Evolutionary conservation across 1,140 invertebrate genomes (phyloP).

Genomic region (Aphelinus atriplicis): DNA sequence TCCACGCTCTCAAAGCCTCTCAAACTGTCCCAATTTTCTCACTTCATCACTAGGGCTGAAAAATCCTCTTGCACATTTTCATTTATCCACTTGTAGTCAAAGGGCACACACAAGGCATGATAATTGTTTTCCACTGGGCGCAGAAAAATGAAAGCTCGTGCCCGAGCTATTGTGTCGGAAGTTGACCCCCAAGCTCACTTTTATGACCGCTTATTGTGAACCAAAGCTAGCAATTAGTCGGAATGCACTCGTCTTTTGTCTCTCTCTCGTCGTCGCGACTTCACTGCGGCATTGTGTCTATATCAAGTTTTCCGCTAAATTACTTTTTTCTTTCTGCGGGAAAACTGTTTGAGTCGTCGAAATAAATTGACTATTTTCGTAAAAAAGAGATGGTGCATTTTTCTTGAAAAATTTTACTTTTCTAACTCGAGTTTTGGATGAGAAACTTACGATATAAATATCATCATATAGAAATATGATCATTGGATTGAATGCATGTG

Average conservation of each 20-base stretch:
- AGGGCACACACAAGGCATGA: neutral
- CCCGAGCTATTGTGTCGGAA: neutral
- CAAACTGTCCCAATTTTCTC: too few relatives aligned
- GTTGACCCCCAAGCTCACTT: neutral
- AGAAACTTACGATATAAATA: too few relatives aligned
- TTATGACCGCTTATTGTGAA: conserved; percentile 24
- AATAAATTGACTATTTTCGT: conserved; percentile 1
- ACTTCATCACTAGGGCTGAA: too few relatives aligned
- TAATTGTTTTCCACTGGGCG: conserved; percentile 18
- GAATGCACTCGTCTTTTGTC: conserved; percentile 1
- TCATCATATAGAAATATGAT: too few relatives aligned
- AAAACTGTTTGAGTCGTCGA: conserved; percentile 9
- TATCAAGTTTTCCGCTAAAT: neutral
- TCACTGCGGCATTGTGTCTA: neutral
- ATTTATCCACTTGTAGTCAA: neutral
- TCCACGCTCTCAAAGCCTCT: too few relatives aligned
- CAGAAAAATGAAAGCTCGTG: neutral
- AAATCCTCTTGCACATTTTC: neutral
- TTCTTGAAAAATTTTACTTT: too few relatives aligned
- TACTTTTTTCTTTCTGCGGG: conserved; percentile 9
- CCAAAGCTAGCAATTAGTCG: conserved; percentile 21
- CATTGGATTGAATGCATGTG: too few relatives aligned
- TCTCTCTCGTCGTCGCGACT: neutral
- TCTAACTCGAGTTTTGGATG: too few relatives aligned
- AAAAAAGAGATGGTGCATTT: too few relatives aligned